Percentiles rank a stretch among this genome's conserved stretches.
Conservation (phyloP, 2,888 invertebrate genomes). For the Hyposoter didymator region DNA sequence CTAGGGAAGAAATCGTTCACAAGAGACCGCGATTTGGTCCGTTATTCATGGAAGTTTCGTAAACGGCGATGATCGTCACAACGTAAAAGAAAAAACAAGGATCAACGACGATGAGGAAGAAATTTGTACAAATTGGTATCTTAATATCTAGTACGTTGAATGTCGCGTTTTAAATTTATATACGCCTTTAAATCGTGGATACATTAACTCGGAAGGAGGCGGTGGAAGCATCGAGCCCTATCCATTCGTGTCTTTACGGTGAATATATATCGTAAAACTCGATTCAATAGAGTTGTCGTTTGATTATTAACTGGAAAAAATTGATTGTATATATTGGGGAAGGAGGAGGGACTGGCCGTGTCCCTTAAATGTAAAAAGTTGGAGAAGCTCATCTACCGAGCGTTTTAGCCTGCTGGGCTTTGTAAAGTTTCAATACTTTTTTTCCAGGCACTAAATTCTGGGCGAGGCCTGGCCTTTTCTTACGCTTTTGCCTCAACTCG, state of each 20-base stretch:
- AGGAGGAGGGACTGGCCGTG: neutral
- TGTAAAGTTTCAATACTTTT: conserved; percentile 92
- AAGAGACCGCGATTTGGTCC: conserved; percentile 32
- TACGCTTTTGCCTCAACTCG: conserved; percentile 84
- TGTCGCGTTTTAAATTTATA: neutral
- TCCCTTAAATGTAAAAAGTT: conserved; percentile 4
- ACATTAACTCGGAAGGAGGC: neutral
- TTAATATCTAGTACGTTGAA: neutral
- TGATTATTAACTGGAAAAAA: neutral
- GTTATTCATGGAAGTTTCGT: conserved; percentile 33
- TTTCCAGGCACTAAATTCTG: conserved; percentile 92
- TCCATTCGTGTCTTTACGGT: neutral
- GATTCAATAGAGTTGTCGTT: neutral
- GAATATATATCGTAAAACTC: conserved; percentile 17
- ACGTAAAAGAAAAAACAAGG: neutral
- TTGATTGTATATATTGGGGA: neutral
- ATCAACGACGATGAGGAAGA: neutral
- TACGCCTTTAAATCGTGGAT: neutral
- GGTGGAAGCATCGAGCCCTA: neutral
- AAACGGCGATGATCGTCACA: neutral
- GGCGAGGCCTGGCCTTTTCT: conserved; percentile 92
- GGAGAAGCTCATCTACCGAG: conserved; percentile 79
- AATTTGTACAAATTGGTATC: conserved; percentile 11
- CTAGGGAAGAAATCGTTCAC: conserved; percentile 54
- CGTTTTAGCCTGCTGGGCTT: conserved; percentile 87